phyloP scores from a whole-genome alignment of 2,888 invertebrate species.

The Synergus itoensis region DNA sequence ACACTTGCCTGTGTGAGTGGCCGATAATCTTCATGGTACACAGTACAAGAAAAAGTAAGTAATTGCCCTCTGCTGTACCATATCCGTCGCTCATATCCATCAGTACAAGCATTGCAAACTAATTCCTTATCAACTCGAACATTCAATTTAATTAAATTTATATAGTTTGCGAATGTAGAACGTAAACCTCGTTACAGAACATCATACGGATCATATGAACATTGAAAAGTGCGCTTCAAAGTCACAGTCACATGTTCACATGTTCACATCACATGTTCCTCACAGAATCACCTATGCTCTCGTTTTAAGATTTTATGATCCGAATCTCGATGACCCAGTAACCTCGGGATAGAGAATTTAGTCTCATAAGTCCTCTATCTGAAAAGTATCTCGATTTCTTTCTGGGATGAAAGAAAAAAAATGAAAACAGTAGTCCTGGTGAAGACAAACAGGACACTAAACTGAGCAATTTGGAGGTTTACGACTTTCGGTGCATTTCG shows the following conservation, averaged over 20 bases:
- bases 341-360: slow-evolving; percentile 49
- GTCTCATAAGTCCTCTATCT: slow-evolving; percentile 45
- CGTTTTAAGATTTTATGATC: slow-evolving; percentile 57
- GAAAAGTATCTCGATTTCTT: slow-evolving; percentile 42
- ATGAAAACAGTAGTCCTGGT: slow-evolving; percentile 1
- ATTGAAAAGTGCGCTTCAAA: neutral
- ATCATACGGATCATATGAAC: too few species aligned
- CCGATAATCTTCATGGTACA: slow-evolving; percentile 42
- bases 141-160: slow-evolving; percentile 67
- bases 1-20: slow-evolving; percentile 39
- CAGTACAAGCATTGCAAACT: slow-evolving; percentile 59
- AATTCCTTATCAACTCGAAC: slow-evolving; percentile 64
- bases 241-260: too few species aligned
- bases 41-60: neutral
- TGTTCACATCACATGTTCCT: slow-evolving; percentile 41
- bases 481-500: slow-evolving; percentile 33
- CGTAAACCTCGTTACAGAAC: slow-evolving; percentile 57
- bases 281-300: slow-evolving; percentile 45
- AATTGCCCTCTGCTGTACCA: neutral
- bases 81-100: neutral
- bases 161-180: slow-evolving; percentile 49
- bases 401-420: neutral
- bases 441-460: slow-evolving; percentile 38
- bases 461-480: slow-evolving; percentile 29
- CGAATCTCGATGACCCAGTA: slow-evolving; percentile 54